These are phyloP conservation scores for Ammodytes dubius DNA, from an alignment of 2,113 vertebrate genomes.

Conservation along the genomic window DNA sequence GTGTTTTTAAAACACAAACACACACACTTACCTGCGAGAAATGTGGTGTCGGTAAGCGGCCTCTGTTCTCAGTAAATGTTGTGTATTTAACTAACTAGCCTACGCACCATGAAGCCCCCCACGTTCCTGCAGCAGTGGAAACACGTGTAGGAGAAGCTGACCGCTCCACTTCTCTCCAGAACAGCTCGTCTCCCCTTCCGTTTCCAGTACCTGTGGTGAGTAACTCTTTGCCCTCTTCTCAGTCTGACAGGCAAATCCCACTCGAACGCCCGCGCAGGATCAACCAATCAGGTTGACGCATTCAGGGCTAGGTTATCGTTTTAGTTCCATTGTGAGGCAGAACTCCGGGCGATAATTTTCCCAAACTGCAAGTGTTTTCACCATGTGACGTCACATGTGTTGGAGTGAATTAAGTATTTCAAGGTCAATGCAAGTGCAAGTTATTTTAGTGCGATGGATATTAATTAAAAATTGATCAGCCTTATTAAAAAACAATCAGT, in stretches of 20 bases:
- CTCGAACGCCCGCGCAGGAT: rapidly evolving
- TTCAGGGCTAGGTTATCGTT: rapidly evolving
- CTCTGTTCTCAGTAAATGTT: neutral
- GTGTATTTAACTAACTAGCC: neutral
- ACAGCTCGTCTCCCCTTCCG: constrained; percentile 17
- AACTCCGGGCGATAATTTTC: neutral
- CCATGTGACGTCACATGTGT: neutral
- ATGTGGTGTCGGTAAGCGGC: too few species aligned
- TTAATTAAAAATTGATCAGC: neutral
- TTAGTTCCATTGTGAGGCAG: neutral
- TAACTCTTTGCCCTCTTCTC: rapidly evolving
- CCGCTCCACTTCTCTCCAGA: neutral
- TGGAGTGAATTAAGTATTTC: constrained; percentile 5
- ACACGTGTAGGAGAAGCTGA: constrained; percentile 42
- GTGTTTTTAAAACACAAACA: neutral
- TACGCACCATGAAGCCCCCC: neutral
- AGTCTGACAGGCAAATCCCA: neutral
- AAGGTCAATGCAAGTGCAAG: constrained; percentile 30
- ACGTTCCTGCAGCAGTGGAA: neutral
- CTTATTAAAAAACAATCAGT: neutral
- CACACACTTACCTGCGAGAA: constrained; percentile 33
- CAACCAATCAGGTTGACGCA: constrained; percentile 16
- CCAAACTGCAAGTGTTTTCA: rapidly evolving
- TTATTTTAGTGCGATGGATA: neutral
- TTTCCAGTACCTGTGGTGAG: rapidly evolving